A percentile compares a stretch with the other conserved stretches of the same genome.
Conservation (phyloP, 2,113 vertebrate species). For the Nothobranchius furzeri region DNA sequence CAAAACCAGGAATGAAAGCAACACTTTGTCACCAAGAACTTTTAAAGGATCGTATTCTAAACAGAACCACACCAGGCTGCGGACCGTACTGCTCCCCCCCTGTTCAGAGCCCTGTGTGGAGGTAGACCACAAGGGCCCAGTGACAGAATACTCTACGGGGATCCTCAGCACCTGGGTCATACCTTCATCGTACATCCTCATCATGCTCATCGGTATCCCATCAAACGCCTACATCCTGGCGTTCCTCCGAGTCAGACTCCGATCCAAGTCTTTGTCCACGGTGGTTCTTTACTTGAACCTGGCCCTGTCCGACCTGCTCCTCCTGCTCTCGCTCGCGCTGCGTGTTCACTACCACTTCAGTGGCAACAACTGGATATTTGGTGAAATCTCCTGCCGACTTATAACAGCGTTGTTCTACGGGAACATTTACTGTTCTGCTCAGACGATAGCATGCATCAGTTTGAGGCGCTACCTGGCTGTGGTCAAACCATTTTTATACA, state of each 20-base stretch:
- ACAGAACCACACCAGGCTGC: constrained; percentile 20
- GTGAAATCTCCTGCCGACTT: constrained; percentile 83
- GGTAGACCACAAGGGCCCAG: constrained; percentile 38
- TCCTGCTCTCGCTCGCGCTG: constrained; percentile 84
- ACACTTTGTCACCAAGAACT: constrained; percentile 52
- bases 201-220: constrained; percentile 84
- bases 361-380: constrained; percentile 89
- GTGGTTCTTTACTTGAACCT: constrained; percentile 86
- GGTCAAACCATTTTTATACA: constrained; percentile 88
- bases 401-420: constrained; percentile 86
- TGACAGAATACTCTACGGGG: constrained; percentile 74
- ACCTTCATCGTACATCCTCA: constrained; percentile 78
- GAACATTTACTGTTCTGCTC: constrained; percentile 90
- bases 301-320: constrained; percentile 86
- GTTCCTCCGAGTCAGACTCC: constrained; percentile 80
- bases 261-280: constrained; percentile 75
- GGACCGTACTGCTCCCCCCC: neutral
- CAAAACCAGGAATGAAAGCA: neutral
- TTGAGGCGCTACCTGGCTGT: constrained; percentile 88
- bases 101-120: constrained; percentile 44
- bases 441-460: constrained; percentile 86
- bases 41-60: constrained; percentile 19
- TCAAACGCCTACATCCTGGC: constrained; percentile 82
- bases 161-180: constrained; percentile 84
- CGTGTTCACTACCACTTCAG: constrained; percentile 87